Conservation (phyloP, 1,140 invertebrate genomes). For the Rhopalosiphum maidis region DNA sequence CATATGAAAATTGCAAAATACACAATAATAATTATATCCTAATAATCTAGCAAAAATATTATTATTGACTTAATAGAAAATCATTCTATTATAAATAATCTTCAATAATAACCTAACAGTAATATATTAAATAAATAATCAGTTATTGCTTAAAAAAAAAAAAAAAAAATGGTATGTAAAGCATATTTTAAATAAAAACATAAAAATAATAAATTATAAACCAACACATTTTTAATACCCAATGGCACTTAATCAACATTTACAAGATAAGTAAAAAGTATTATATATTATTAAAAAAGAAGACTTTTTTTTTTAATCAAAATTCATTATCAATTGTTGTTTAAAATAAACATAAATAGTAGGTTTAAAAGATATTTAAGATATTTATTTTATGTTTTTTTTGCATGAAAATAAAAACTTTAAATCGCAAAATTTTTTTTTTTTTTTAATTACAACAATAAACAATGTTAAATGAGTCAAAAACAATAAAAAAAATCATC, state of each 20-base stretch:
- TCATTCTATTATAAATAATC: background rate
- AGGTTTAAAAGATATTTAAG: background rate
- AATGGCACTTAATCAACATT: background rate
- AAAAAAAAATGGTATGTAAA: background rate
- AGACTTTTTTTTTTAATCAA: background rate
- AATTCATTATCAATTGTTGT: background rate
- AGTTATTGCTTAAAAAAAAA: constrained; percentile 10
- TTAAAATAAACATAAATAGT: background rate
- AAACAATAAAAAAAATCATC: background rate
- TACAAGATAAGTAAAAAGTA: constrained; percentile 2
- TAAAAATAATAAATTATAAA: background rate
- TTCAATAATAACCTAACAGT: background rate
- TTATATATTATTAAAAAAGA: background rate
- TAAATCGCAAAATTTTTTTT: background rate
- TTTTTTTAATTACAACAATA: background rate
- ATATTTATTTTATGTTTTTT: background rate
- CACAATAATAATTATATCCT: background rate
- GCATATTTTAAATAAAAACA: background rate
- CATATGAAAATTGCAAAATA: background rate
- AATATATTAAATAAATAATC: constrained; percentile 29
- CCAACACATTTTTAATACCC: background rate
- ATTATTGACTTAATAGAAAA: background rate
- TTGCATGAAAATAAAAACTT: background rate
- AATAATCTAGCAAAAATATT: background rate
- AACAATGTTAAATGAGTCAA: background rate